Evolutionary conservation across 1,140 invertebrate genomes (phyloP).

Genomic region (Microplitis demolitor): DNA sequence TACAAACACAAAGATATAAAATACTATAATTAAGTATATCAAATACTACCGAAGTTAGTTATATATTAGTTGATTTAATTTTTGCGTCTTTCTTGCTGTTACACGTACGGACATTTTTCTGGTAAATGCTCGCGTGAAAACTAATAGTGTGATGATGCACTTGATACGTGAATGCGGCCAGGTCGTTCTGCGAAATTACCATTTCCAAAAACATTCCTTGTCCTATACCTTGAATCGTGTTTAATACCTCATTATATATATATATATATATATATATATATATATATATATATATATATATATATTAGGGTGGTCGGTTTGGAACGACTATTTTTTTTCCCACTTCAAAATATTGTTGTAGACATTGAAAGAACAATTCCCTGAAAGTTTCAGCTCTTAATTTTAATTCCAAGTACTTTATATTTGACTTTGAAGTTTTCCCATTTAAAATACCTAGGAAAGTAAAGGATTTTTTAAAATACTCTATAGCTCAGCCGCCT

Average conservation of each 20-base stretch:
- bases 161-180: constrained; percentile 47
- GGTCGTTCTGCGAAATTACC: constrained; percentile 43
- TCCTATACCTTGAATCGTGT: constrained; percentile 9
- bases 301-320: too few species aligned
- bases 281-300: too few species aligned
- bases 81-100: neutral
- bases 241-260: neutral
- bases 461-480: too few species aligned
- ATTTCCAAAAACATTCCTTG: constrained; percentile 41
- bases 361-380: too few species aligned
- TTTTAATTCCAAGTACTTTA: too few species aligned
- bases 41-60: neutral
- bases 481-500: too few species aligned
- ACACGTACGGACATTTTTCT: constrained; percentile 12
- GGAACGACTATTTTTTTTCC: too few species aligned
- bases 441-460: too few species aligned
- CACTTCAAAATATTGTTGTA: too few species aligned
- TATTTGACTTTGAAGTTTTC: too few species aligned
- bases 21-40: neutral
- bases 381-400: too few species aligned
- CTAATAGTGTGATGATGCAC: constrained; percentile 38
- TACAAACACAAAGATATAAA: neutral
- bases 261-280: too few species aligned
- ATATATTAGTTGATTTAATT: neutral
- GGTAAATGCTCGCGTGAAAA: constrained; percentile 18